These are phyloP conservation scores for Macroramphosus scolopax DNA, from an alignment of 2,797 vertebrate species.

Conservation along the genomic window DNA sequence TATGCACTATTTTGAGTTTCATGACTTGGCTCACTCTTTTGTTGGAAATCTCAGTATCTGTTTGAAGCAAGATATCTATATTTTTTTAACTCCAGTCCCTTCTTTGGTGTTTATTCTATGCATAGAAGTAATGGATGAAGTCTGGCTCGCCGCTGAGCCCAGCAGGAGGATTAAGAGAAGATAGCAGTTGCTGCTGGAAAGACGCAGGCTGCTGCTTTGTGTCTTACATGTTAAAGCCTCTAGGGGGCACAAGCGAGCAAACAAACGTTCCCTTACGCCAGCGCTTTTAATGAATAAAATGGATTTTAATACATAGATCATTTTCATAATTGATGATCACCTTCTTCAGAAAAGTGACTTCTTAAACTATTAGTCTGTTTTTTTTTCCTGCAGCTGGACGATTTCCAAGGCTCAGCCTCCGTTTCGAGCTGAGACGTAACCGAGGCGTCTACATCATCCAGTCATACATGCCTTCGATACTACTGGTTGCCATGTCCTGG, in stretches of 20 bases:
- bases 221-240: constrained; percentile 18
- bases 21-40: constrained; percentile 14
- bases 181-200: constrained; percentile 27
- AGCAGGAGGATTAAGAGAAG: constrained; percentile 43
- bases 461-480: constrained; percentile 95
- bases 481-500: constrained; percentile 98
- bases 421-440: constrained; percentile 89
- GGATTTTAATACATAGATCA: not conserved
- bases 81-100: constrained; percentile 14
- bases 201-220: constrained; percentile 15
- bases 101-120: constrained; percentile 50
- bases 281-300: constrained; percentile 17
- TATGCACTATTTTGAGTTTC: constrained; percentile 9
- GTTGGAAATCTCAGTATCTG: constrained; percentile 23
- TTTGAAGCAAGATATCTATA: constrained; percentile 36
- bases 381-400: constrained; percentile 81
- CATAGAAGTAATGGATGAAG: constrained; percentile 53
- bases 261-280: not conserved
- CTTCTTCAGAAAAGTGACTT: constrained; percentile 13
- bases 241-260: constrained; percentile 21
- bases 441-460: constrained; percentile 98
- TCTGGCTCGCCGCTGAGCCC: constrained; percentile 31
- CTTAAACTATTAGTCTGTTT: constrained; percentile 16
- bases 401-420: constrained; percentile 93
- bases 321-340: constrained; percentile 28